Evolutionary conservation across 2,888 invertebrate genomes (phyloP), one percentile per base, ranked within the genome.

Genomic region (Trisateles emortualis): DNA sequence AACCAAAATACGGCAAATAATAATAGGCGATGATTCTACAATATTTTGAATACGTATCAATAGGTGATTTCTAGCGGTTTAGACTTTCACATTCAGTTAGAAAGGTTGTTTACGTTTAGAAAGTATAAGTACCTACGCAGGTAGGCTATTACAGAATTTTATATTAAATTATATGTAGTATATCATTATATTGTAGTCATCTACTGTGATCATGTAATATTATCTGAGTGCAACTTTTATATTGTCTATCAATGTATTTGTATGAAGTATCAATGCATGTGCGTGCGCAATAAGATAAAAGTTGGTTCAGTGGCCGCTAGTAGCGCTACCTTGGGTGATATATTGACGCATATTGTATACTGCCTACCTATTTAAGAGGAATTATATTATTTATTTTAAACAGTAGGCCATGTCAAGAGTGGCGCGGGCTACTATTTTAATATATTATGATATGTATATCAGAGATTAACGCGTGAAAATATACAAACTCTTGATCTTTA

Each of bases 21-120:
- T 32, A 32, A 11, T 3, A 32, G 6, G 6, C 11, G 10, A 46
- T 52, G 44, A 44, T 45, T 41, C 8, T 30, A 16, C 44, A 51
- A 38, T 14, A 30, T 47, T 9, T 29, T 41, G 2, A 35, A 14
- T 38, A 17, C n/a, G 4, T 19, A 17, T 39, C 35, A 47, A 19
- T 33, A 40, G 41, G 16, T 41, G 14, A 39, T 54, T 38, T 39
- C 32, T 19, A 36, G 6, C 32, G 17, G 6, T 43, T n/a, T 24
- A 22, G 22, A 50, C 71, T 70, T 58, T 70, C 63, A 61, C 67
- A 35, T 26, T 52, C 30, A 14, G 44, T 58, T 66, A 67, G 68
- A 67, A 67, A 67, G 68, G 71, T 41, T 10, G 26, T 48, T 40
- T 41, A 43, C 24, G 29, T 55, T 67, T 62, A 62, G 63, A 67